Conservation (phyloP, 1,140 invertebrate species). For the Cherax destructor region DNA sequence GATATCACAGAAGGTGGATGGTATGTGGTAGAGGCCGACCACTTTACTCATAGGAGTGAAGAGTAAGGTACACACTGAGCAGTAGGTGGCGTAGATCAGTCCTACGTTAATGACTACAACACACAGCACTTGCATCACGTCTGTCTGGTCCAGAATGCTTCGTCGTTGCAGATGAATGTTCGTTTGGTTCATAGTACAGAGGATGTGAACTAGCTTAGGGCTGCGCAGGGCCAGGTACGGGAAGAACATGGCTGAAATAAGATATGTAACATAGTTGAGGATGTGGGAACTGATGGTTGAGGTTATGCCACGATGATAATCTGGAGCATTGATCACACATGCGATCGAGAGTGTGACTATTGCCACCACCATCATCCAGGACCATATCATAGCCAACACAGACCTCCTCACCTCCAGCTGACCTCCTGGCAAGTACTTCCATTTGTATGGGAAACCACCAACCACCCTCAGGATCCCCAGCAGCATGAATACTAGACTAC, state of each 20-base stretch:
- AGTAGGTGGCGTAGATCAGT: slow-evolving; percentile 15
- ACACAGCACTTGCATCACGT: slow-evolving; percentile 26
- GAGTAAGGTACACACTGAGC: neutral
- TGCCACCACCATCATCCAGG: slow-evolving; percentile 7
- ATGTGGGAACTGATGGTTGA: slow-evolving; percentile 37
- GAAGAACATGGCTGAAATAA: slow-evolving; percentile 33
- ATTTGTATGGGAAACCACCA: slow-evolving; percentile 45
- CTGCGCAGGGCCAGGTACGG: slow-evolving; percentile 23
- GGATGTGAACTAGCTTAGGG: slow-evolving; percentile 6
- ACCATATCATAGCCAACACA: slow-evolving; percentile 21
- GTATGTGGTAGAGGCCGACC: slow-evolving; percentile 27
- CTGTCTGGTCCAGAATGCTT: neutral
- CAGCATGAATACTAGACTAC: slow-evolving; percentile 1
- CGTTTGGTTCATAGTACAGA: slow-evolving; percentile 10
- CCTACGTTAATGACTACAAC: neutral
- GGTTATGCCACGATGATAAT: neutral
- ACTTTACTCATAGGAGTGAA: neutral
- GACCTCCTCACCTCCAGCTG: slow-evolving; percentile 16
- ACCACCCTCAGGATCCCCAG: slow-evolving; percentile 12
- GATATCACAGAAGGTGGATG: slow-evolving; percentile 32
- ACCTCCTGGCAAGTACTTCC: slow-evolving; percentile 14
- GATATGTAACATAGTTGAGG: slow-evolving; percentile 42
- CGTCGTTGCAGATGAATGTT: neutral
- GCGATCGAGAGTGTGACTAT: slow-evolving; percentile 21
- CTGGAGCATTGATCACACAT: slow-evolving; percentile 34